Percentiles rank a stretch among this genome's conserved stretches.
These are phyloP conservation scores for Plagiodera versicolora DNA, from an alignment of 2,888 invertebrate species.

Conservation along the genomic window DNA sequence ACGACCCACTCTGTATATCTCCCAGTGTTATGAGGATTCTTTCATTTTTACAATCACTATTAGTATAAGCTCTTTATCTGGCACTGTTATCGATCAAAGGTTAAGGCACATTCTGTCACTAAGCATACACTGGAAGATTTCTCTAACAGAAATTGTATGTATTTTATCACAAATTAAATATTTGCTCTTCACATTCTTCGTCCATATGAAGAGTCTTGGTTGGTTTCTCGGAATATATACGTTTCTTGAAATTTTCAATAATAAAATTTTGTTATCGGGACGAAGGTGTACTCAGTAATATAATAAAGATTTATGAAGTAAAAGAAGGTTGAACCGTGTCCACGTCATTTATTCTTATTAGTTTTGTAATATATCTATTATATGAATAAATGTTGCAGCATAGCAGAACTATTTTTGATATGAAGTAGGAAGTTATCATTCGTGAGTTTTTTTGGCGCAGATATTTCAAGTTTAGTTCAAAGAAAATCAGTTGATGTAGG, in stretches of 20 bases:
- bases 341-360: too few species aligned
- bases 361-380: too few species aligned
- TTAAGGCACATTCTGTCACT: conserved; percentile 7
- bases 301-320: too few species aligned
- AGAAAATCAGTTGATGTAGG: too few species aligned
- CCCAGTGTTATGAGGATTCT: neutral
- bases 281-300: neutral
- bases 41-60: neutral
- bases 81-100: conserved; percentile 7
- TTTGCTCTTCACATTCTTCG: conserved; percentile 26
- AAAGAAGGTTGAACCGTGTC: too few species aligned
- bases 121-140: conserved; percentile 8
- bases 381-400: too few species aligned
- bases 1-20: too few species aligned
- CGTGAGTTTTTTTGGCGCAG: too few species aligned
- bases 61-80: conserved; percentile 2
- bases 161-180: conserved; percentile 31
- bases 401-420: too few species aligned
- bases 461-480: too few species aligned
- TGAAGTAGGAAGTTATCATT: too few species aligned
- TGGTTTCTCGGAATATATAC: conserved; percentile 7
- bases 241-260: neutral
- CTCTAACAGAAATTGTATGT: conserved; percentile 10
- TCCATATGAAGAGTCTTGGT: conserved; percentile 7
- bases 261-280: neutral